Conservation (phyloP, 2,113 vertebrate species). For the Machaerirhynchus nigripectus region DNA sequence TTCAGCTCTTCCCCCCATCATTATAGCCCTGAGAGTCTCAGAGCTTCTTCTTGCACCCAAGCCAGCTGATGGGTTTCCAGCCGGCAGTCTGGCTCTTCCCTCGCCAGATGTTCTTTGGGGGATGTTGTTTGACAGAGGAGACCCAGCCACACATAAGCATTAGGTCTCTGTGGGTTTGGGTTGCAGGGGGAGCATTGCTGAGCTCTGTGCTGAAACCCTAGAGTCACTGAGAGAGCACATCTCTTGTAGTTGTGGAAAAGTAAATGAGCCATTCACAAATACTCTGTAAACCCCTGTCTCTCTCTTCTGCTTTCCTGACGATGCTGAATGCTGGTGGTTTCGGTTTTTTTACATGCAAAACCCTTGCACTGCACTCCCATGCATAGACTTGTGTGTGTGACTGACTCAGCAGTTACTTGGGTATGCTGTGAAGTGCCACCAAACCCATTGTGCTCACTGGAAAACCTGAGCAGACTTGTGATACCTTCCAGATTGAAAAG, state of each 20-base stretch:
- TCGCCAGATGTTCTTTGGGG: not conserved
- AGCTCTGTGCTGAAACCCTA: not conserved
- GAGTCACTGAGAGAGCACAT: not conserved
- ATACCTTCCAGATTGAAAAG: not conserved
- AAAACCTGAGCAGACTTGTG: not conserved
- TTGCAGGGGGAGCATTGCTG: not conserved
- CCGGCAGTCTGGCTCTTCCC: not conserved
- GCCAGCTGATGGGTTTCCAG: not conserved
- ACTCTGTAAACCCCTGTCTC: not conserved
- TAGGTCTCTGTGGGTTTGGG: not conserved
- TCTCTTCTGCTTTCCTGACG: not conserved
- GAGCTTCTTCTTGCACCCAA: not conserved
- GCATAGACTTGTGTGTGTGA: not conserved
- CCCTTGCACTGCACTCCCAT: not conserved
- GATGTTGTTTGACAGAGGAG: not conserved
- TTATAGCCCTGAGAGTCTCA: not conserved
- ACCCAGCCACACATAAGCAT: not conserved
- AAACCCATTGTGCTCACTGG: not conserved
- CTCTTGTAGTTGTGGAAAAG: not conserved
- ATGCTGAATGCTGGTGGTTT: not conserved
- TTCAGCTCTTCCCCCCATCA: not conserved
- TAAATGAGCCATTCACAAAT: slow-evolving; percentile 15
- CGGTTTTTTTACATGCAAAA: not conserved
- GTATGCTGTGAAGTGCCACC: not conserved
- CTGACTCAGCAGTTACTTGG: not conserved